Percentiles rank a stretch among this genome's conserved stretches.
These are phyloP conservation scores for Astatoreochromis straeleni DNA, from an alignment of 2,113 vertebrate species.

Conservation along the genomic window DNA sequence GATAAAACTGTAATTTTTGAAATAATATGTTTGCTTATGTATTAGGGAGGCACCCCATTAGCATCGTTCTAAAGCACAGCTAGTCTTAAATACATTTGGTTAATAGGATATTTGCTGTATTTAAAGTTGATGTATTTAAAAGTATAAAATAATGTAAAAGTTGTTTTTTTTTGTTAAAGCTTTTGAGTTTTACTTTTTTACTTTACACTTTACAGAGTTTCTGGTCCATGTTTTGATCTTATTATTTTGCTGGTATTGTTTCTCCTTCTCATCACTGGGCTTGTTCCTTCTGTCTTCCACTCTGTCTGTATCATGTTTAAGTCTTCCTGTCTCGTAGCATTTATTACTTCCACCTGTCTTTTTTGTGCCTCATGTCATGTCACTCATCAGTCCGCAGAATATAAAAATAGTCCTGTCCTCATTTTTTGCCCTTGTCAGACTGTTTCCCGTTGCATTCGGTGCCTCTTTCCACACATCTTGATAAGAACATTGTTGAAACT, in stretches of 20 bases:
- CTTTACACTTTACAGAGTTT: neutral
- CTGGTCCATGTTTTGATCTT: neutral
- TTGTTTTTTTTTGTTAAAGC: accelerated
- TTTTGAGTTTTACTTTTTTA: neutral
- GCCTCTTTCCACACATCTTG: neutral
- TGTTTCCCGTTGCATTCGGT: neutral
- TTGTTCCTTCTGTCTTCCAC: neutral
- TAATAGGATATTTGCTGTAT: neutral
- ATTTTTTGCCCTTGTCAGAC: neutral
- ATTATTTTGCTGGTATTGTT: neutral
- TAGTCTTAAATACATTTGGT: neutral
- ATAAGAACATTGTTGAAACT: neutral
- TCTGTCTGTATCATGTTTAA: neutral
- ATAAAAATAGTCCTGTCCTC: neutral
- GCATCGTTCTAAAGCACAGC: neutral
- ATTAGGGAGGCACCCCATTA: neutral
- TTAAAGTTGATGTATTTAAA: neutral
- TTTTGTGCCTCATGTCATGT: neutral
- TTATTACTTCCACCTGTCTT: neutral
- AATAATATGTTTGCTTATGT: neutral
- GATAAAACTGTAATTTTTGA: neutral
- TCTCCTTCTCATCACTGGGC: neutral
- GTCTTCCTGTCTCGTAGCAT: neutral
- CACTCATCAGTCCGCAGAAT: neutral
- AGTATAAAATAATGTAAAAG: neutral